These are phyloP conservation scores for Pachydiplax longipennis DNA, from an alignment of 2,888 invertebrate genomes.

Conservation along the genomic window DNA sequence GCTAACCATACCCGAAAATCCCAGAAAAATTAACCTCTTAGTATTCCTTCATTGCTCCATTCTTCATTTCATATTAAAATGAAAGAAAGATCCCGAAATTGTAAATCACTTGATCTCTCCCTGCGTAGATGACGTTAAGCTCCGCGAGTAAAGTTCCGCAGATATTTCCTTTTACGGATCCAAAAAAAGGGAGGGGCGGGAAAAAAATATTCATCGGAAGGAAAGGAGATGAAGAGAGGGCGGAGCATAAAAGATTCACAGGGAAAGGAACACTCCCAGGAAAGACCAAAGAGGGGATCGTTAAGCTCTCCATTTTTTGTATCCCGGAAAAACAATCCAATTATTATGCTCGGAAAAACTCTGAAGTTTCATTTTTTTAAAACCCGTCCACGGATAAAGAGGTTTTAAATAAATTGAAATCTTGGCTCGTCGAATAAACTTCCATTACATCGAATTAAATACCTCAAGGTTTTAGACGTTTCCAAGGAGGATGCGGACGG, in stretches of 20 bases:
- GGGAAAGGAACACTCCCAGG: neutral
- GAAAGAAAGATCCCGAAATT: neutral
- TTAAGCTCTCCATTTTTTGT: neutral
- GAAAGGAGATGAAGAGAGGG: neutral
- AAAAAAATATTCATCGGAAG: neutral
- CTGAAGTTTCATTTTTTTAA: neutral
- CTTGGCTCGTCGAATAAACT: slow-evolving; percentile 1
- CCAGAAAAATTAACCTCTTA: too few relatives aligned
- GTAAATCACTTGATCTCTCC: too few relatives aligned
- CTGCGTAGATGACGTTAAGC: too few relatives aligned
- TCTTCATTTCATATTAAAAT: neutral
- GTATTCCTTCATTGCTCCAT: neutral
- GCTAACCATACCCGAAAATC: too few relatives aligned
- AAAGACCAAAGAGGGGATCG: neutral
- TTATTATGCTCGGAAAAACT: slow-evolving; percentile 3
- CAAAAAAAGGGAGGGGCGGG: neutral
- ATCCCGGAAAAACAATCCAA: neutral
- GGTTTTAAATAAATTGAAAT: neutral
- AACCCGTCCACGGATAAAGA: neutral
- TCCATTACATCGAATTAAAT: neutral
- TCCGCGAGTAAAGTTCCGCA: too few relatives aligned
- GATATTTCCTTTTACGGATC: too few relatives aligned
- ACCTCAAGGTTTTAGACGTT: neutral
- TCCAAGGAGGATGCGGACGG: neutral
- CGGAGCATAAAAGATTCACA: neutral